A percentile compares a stretch with the other conserved stretches of the same genome.
These are phyloP conservation scores for Prenolepis imparis DNA, from an alignment of 2,888 invertebrate species.

Conservation along the genomic window DNA sequence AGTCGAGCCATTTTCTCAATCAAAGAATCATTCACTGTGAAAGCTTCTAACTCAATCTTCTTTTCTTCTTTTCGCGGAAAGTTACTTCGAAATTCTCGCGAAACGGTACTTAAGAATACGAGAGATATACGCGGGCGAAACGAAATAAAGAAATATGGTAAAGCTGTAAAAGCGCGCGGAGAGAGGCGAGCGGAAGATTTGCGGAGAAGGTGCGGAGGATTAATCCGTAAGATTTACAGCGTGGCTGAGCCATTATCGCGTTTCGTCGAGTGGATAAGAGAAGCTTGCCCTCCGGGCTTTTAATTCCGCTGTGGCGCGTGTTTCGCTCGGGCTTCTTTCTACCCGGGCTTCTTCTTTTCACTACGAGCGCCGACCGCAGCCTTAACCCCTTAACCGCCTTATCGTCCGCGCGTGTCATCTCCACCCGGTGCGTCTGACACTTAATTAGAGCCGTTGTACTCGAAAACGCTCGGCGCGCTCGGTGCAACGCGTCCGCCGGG, in stretches of 20 bases:
- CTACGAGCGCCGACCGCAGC: slow-evolving; percentile 69
- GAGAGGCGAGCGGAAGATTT: slow-evolving; percentile 56
- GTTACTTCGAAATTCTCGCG: slow-evolving; percentile 21
- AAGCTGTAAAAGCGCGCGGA: slow-evolving; percentile 27
- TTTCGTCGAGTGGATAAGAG: slow-evolving; percentile 77
- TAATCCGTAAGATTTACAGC: slow-evolving; percentile 78
- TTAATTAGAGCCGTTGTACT: slow-evolving; percentile 74
- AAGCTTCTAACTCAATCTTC: background rate
- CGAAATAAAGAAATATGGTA: slow-evolving; percentile 49
- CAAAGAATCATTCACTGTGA: background rate
- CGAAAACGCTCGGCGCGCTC: slow-evolving; percentile 66
- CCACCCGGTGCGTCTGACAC: slow-evolving; percentile 74
- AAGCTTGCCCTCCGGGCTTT: slow-evolving; percentile 73
- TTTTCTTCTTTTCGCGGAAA: background rate
- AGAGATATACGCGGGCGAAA: slow-evolving; percentile 8
- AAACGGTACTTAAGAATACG: background rate
- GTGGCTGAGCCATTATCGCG: slow-evolving; percentile 75
- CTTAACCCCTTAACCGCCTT: slow-evolving; percentile 76
- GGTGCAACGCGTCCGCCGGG: slow-evolving; percentile 18
- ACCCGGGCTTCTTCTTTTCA: slow-evolving; percentile 43
- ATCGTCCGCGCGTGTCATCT: slow-evolving; percentile 73
- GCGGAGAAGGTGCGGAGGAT: slow-evolving; percentile 65
- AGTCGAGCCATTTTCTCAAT: background rate
- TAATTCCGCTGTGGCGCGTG: slow-evolving; percentile 73
- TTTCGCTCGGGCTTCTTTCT: slow-evolving; percentile 53